These are phyloP conservation scores for Drosophila mimetica DNA, from an alignment of 2,888 invertebrate genomes.

Conservation along the genomic window DNA sequence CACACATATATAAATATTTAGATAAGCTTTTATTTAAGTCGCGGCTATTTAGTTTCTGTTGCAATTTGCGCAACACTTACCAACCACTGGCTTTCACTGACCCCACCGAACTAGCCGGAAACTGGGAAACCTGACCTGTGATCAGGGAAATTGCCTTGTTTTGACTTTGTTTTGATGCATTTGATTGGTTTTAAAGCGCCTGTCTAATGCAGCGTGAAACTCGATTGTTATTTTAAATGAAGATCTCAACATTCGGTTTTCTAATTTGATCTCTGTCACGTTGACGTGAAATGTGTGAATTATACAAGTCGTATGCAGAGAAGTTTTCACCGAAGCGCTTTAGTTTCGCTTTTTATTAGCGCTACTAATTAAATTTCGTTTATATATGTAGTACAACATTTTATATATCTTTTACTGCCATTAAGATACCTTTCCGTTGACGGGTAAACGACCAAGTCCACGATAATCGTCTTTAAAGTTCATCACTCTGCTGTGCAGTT, in stretches of 20 bases:
- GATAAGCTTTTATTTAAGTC: conserved; percentile 36
- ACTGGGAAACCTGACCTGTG: conserved; percentile 18
- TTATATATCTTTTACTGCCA: conserved; percentile 23
- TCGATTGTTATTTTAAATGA: conserved; percentile 11
- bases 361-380: conserved; percentile 12
- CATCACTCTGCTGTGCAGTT: conserved; percentile 46
- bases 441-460: conserved; percentile 35
- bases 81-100: conserved; percentile 58
- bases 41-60: conserved; percentile 15
- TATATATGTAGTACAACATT: conserved; percentile 8
- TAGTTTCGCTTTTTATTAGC: conserved; percentile 55
- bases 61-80: conserved; percentile 62
- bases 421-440: conserved; percentile 3
- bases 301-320: conserved; percentile 36
- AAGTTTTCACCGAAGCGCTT: conserved; percentile 56
- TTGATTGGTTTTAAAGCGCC: conserved; percentile 6
- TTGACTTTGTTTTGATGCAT: conserved; percentile 20
- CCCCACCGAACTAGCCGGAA: conserved; percentile 20
- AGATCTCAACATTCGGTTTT: conserved; percentile 34
- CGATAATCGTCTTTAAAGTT: conserved; percentile 65
- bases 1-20: conserved; percentile 48
- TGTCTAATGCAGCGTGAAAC: conserved; percentile 23
- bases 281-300: conserved; percentile 75
- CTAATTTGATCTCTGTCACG: conserved; percentile 55
- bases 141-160: conserved; percentile 18